Percentiles rank a stretch among this genome's conserved stretches.
These are phyloP conservation scores for Pterocles gutturalis DNA, from an alignment of 2,113 vertebrate species.

Conservation along the genomic window DNA sequence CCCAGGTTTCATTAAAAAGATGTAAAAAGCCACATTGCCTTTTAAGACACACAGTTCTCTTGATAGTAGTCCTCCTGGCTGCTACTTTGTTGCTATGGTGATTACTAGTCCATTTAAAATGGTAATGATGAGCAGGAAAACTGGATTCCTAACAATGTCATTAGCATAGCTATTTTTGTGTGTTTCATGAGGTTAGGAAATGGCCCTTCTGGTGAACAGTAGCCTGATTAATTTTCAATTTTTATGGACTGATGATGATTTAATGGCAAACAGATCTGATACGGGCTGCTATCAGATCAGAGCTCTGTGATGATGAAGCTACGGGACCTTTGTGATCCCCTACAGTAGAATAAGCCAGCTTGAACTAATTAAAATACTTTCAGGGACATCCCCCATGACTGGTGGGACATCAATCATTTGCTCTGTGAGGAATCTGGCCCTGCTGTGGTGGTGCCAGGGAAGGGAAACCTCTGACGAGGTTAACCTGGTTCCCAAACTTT, in stretches of 20 bases:
- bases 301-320: background rate
- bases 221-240: background rate
- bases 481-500: background rate
- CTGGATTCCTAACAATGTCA: background rate
- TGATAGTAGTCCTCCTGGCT: background rate
- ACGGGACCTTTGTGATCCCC: background rate
- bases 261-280: background rate
- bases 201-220: background rate
- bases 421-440: background rate
- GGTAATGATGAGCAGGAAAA: slow-evolving; percentile 29
- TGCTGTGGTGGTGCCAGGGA: fast-evolving
- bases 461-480: background rate
- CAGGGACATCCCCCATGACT: background rate
- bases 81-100: slow-evolving; percentile 54
- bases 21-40: background rate
- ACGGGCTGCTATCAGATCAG: background rate
- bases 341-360: background rate
- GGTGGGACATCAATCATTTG: fast-evolving
- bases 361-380: slow-evolving; percentile 7
- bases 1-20: background rate
- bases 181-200: slow-evolving; percentile 23
- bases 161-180: slow-evolving; percentile 27
- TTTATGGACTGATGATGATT: background rate
- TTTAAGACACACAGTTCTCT: slow-evolving; percentile 15
- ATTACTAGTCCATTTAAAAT: slow-evolving; percentile 54